Conservation (phyloP, 2,113 vertebrate species). For the Larimichthys polyactis region DNA sequence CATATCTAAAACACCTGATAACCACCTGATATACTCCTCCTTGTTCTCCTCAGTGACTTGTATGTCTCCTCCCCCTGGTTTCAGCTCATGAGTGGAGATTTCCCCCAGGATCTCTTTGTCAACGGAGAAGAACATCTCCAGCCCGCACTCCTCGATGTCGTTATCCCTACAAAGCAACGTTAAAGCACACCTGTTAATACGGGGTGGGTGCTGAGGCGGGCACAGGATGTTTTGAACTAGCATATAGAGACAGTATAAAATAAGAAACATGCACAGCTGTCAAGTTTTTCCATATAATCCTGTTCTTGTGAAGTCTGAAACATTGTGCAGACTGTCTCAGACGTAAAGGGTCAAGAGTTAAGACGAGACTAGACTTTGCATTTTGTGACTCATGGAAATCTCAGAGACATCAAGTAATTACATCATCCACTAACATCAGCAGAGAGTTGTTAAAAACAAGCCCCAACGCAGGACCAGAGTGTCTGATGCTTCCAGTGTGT, state of each 20-base stretch:
- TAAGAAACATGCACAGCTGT: no score
- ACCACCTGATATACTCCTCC: conserved; percentile 96
- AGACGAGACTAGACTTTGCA: no score
- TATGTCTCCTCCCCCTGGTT: conserved; percentile 93
- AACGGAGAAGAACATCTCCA: conserved; percentile 99
- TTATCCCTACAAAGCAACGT: conserved; percentile 69
- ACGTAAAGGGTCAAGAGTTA: no score
- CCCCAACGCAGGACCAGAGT: no score
- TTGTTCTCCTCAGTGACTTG: conserved; percentile 98
- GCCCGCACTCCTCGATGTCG: conserved; percentile 94
- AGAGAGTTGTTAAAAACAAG: no score
- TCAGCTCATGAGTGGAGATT: conserved; percentile 96
- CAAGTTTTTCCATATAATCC: no score
- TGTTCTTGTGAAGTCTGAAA: no score
- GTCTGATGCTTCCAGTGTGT: no score
- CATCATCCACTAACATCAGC: no score
- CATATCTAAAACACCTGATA: background rate
- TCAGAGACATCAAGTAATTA: background rate
- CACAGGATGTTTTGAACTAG: no score
- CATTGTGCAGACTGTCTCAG: background rate
- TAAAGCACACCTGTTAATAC: background rate
- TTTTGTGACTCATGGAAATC: background rate
- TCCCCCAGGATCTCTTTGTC: conserved; percentile 98
- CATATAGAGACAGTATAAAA: no score
- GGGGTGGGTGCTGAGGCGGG: no score